Conservation (phyloP, 2,888 invertebrate genomes). For the Amphipoea lucens region DNA sequence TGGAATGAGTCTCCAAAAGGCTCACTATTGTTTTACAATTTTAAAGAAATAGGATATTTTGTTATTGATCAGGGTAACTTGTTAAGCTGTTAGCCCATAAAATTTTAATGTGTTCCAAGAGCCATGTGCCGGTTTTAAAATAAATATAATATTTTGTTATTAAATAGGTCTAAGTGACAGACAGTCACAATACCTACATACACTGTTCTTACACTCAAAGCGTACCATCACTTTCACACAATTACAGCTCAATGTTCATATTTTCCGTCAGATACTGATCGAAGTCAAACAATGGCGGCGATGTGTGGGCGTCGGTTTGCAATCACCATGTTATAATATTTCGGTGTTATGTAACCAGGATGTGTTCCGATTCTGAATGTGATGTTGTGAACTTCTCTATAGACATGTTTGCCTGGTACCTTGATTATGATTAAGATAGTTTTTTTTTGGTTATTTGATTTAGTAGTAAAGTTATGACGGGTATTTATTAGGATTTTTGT, state of each 20-base stretch:
- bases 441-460: background rate
- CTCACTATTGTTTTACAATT: no score
- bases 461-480: background rate
- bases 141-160: no score
- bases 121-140: no score
- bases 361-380: slow-evolving; percentile 61
- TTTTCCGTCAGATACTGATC: slow-evolving; percentile 66
- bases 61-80: no score
- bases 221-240: slow-evolving; percentile 62
- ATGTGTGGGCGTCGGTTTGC: slow-evolving; percentile 66
- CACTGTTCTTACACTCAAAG: slow-evolving; percentile 43
- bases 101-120: no score
- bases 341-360: slow-evolving; percentile 62
- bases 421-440: slow-evolving; percentile 35
- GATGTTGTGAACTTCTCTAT: slow-evolving; percentile 35
- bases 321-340: slow-evolving; percentile 63
- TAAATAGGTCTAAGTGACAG: no score
- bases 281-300: slow-evolving; percentile 60
- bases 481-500: background rate
- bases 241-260: slow-evolving; percentile 46
- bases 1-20: no score
- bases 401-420: slow-evolving; percentile 52
- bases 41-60: no score
- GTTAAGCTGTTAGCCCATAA: no score
- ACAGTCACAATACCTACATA: no score